A percentile compares a stretch with the other conserved stretches of the same genome.
phyloP scores from a whole-genome alignment of 2,888 invertebrate genomes.

The Scrobipalpa costella region DNA sequence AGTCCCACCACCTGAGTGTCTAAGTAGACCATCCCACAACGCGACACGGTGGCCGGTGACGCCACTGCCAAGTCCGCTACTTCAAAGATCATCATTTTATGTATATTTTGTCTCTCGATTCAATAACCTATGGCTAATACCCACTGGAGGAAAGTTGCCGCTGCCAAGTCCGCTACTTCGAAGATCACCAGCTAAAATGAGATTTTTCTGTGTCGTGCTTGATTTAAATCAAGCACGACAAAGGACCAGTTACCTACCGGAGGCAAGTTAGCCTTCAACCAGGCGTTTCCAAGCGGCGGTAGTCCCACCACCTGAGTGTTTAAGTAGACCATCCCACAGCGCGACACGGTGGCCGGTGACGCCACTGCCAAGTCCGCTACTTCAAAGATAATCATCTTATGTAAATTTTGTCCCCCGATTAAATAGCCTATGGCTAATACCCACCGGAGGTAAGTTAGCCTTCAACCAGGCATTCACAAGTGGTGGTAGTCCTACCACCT shows the following conservation, averaged over 20 bases:
- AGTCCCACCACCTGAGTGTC: conserved; percentile 86
- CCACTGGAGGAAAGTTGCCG: too few relatives aligned
- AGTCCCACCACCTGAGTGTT: conserved; percentile 86
- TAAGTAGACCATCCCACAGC: conserved; percentile 95
- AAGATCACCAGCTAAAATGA: not conserved
- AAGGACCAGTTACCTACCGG: too few relatives aligned
- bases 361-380: conserved; percentile 95
- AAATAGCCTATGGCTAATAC: too few relatives aligned
- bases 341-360: conserved; percentile 93
- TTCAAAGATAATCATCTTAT: conserved; percentile 93
- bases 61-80: conserved; percentile 94
- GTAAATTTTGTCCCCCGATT: too few relatives aligned
- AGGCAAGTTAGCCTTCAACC: conserved; percentile 82
- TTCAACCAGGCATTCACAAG: conserved; percentile 88
- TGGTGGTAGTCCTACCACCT: conserved; percentile 84
- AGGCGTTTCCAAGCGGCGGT: conserved; percentile 86
- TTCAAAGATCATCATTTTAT: conserved; percentile 95
- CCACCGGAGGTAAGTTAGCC: conserved; percentile 77
- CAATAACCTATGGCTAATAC: not conserved
- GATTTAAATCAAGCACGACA: too few relatives aligned
- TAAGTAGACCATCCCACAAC: conserved; percentile 95
- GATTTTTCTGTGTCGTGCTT: too few relatives aligned
- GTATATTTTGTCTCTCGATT: too few relatives aligned
- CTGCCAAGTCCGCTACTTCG: not conserved
- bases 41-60: conserved; percentile 93